Evolutionary conservation across 2,797 vertebrate genomes (phyloP).

Genomic region (Cryptoblepharus egeriae): DNA sequence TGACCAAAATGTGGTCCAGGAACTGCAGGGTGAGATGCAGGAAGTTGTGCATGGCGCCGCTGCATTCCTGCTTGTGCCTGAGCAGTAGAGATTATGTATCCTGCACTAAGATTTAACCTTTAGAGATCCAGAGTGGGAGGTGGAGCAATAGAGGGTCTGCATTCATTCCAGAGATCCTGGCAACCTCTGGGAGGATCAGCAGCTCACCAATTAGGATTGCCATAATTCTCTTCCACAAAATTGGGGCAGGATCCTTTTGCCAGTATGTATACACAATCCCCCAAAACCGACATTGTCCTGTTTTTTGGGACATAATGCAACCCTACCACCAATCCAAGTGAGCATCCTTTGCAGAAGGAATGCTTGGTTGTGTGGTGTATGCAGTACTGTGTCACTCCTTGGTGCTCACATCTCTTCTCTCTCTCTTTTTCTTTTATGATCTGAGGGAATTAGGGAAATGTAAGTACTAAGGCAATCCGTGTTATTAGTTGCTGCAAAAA

Average conservation of each 20-base stretch:
- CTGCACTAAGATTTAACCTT: neutral
- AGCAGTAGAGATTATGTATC: neutral
- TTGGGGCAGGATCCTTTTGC: no score
- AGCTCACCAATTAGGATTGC: neutral
- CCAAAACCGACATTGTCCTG: no score
- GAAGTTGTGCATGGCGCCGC: neutral
- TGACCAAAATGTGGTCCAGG: neutral
- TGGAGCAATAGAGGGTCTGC: no score
- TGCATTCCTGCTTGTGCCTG: no score
- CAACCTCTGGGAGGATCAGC: neutral
- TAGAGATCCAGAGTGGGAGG: neutral
- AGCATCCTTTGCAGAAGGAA: neutral
- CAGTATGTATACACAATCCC: no score
- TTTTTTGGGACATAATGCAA: no score
- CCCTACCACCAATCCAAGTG: no score
- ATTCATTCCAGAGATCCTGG: neutral
- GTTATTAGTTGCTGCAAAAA: neutral
- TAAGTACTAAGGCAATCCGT: no score
- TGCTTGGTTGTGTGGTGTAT: neutral
- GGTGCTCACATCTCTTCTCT: neutral
- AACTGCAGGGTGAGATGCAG: neutral
- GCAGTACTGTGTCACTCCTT: neutral
- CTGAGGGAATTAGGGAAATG: neutral
- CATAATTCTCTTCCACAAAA: no score
- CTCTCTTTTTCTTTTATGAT: neutral